Percentiles rank a stretch among this genome's conserved stretches.
phyloP scores from a whole-genome alignment of 1,140 invertebrate genomes.

The Drosophila busckii region DNA sequence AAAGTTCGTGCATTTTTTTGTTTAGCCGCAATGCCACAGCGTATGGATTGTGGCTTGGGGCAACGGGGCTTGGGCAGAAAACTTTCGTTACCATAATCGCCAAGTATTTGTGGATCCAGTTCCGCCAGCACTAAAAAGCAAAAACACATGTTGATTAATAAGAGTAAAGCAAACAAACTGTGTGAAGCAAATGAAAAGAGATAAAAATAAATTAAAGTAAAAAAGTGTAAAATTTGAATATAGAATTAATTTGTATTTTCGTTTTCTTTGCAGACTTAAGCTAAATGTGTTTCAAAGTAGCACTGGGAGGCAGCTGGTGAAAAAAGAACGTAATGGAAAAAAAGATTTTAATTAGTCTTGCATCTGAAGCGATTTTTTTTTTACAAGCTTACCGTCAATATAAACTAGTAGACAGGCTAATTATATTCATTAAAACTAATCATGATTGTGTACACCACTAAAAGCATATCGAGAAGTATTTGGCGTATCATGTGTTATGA shows the following conservation, averaged over 20 bases:
- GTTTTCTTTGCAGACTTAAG: too few species aligned
- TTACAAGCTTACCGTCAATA: too few species aligned
- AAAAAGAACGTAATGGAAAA: too few species aligned
- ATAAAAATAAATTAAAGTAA: not conserved
- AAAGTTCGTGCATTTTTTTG: conserved; percentile 33
- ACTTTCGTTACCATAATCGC: conserved; percentile 55
- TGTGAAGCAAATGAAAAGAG: not conserved
- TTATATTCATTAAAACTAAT: not conserved
- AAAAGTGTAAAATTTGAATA: not conserved
- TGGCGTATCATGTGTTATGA: conserved; percentile 55
- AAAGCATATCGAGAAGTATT: conserved; percentile 43
- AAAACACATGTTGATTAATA: not conserved
- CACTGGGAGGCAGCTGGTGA: too few species aligned
- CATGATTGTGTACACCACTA: conserved; percentile 69
- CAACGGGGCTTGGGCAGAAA: conserved; percentile 35
- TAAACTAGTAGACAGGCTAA: not conserved
- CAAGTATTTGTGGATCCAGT: conserved; percentile 34
- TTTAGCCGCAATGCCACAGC: conserved; percentile 10
- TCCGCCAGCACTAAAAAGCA: conserved; percentile 29
- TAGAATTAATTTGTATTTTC: not conserved
- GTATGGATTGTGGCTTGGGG: conserved; percentile 4
- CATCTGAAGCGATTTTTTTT: too few species aligned
- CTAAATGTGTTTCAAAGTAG: too few species aligned
- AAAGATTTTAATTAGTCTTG: too few species aligned
- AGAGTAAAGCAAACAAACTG: not conserved